Evolutionary conservation across 2,888 invertebrate genomes (phyloP).

Genomic region (Catocala sponsa): DNA sequence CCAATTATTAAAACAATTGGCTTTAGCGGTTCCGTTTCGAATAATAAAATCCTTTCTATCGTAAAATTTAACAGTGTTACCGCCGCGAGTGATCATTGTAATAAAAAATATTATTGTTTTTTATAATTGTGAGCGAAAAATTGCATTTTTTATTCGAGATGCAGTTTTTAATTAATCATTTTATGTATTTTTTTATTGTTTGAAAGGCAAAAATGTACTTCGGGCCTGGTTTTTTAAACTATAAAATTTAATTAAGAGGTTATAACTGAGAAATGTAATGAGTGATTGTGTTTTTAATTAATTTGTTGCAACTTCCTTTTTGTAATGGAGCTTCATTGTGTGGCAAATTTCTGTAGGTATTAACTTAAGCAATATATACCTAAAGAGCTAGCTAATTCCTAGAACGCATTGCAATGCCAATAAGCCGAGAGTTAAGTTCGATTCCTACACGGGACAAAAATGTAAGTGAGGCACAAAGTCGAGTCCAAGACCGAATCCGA

Average conservation of each 20-base stretch:
- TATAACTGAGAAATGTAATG: not conserved
- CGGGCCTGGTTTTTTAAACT: not conserved
- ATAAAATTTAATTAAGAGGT: slow-evolving; percentile 4
- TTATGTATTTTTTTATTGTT: slow-evolving; percentile 20
- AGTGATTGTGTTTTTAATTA: not conserved
- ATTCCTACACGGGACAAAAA: too few species aligned
- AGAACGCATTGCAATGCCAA: too few species aligned
- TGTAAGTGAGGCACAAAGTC: too few species aligned
- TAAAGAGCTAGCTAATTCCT: too few species aligned
- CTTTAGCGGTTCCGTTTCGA: slow-evolving; percentile 30
- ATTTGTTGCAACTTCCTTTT: not conserved
- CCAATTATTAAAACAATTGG: slow-evolving; percentile 22
- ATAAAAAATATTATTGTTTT: slow-evolving; percentile 20
- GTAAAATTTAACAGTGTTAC: slow-evolving; percentile 40
- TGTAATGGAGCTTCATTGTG: not conserved
- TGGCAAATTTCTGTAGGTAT: too few species aligned
- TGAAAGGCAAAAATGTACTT: slow-evolving; percentile 12
- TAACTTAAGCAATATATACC: not conserved
- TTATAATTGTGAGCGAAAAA: slow-evolving; percentile 11
- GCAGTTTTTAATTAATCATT: slow-evolving; percentile 19
- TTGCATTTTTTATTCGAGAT: slow-evolving; percentile 16
- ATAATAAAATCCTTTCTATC: slow-evolving; percentile 36
- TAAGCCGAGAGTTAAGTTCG: too few species aligned
- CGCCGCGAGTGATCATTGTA: slow-evolving; percentile 20
- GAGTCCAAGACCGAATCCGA: too few species aligned